Evolutionary conservation across 1,140 invertebrate genomes (phyloP).

Genomic region (Danaus plexippus): DNA sequence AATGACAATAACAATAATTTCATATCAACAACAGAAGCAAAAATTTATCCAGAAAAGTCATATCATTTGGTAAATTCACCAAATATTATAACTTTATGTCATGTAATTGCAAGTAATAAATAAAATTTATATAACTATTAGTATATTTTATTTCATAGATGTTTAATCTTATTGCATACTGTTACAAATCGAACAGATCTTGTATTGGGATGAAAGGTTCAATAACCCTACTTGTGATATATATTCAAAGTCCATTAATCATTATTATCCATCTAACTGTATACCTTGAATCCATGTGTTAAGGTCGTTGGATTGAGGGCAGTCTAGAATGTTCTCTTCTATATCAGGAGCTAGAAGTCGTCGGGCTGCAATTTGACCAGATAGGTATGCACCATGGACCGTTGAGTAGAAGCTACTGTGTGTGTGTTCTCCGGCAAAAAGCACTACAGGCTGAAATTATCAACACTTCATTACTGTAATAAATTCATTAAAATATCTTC

Average conservation of each 20-base stretch:
- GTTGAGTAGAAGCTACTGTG: constrained; percentile 95
- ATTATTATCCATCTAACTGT: constrained; percentile 48
- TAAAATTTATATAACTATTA: too few species aligned
- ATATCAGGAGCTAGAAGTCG: constrained; percentile 75
- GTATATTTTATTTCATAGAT: too few species aligned
- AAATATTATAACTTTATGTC: too few species aligned
- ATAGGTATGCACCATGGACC: constrained; percentile 93
- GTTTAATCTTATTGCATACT: too few species aligned
- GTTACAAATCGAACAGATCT: too few species aligned
- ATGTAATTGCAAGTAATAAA: too few species aligned
- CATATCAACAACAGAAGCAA: too few species aligned
- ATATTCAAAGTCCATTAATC: constrained; percentile 1
- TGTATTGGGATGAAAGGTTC: too few species aligned
- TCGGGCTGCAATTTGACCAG: constrained; percentile 89
- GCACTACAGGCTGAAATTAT: constrained; percentile 78
- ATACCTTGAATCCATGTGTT: constrained; percentile 89
- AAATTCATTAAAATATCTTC: not conserved
- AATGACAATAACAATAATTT: too few species aligned
- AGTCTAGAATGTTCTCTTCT: constrained; percentile 76
- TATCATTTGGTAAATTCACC: too few species aligned
- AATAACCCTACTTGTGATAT: too few species aligned
- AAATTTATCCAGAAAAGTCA: too few species aligned
- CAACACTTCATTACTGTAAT: not conserved
- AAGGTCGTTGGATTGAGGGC: constrained; percentile 81
- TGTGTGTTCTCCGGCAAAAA: constrained; percentile 96